Evolutionary conservation across 1,140 invertebrate genomes (phyloP).

Genomic region (Zelostemma sp.): DNA sequence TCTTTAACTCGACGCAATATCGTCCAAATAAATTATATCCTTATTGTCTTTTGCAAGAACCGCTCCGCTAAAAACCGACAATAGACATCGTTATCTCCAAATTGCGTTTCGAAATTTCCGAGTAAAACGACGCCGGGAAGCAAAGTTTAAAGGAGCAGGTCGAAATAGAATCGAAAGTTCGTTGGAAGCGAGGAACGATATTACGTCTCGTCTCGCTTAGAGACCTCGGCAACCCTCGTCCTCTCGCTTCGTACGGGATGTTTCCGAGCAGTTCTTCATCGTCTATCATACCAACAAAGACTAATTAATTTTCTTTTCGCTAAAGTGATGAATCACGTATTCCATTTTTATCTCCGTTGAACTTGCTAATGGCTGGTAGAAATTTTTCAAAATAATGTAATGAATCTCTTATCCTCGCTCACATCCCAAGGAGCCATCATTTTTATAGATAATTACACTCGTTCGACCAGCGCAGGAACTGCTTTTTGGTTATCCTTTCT

Average conservation of each 20-base stretch:
- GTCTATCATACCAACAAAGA: conserved; percentile 41
- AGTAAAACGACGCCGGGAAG: conserved; percentile 42
- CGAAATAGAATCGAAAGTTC: conserved; percentile 52
- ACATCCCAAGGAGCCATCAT: too few relatives aligned
- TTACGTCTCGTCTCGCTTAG: conserved; percentile 37
- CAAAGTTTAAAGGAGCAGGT: conserved; percentile 51
- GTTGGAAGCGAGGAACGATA: conserved; percentile 47
- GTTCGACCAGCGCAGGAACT: too few relatives aligned
- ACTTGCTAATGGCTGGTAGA: conserved; percentile 8
- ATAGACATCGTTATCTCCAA: conserved; percentile 50
- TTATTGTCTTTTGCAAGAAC: conserved; percentile 36
- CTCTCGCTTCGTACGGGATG: conserved; percentile 20
- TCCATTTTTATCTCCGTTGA: conserved; percentile 20
- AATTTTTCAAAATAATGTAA: too few relatives aligned
- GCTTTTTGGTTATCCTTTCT: conserved; percentile 9
- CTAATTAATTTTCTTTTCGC: conserved; percentile 53
- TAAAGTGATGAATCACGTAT: conserved; percentile 50
- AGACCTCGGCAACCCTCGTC: conserved; percentile 12
- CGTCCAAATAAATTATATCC: conserved; percentile 41
- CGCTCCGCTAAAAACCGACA: conserved; percentile 42
- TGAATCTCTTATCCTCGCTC: too few relatives aligned
- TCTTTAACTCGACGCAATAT: conserved; percentile 28
- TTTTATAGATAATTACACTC: too few relatives aligned
- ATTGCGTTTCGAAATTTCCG: conserved; percentile 48
- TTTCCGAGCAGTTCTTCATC: conserved; percentile 43